Conservation (phyloP, 2,888 invertebrate genomes). For the Morpho deidamia region DNA sequence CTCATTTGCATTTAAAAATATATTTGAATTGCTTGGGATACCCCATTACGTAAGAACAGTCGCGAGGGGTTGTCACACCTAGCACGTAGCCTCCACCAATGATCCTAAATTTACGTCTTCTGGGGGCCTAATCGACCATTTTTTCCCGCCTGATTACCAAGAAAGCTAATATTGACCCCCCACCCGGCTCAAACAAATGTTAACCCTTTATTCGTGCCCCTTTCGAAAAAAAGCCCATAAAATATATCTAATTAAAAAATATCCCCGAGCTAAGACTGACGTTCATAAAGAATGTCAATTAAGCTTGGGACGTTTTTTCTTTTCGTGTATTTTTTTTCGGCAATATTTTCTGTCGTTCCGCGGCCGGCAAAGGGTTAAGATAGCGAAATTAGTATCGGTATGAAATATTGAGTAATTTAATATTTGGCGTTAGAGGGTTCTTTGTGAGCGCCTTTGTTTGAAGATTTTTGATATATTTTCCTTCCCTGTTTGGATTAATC, state of each 20-base stretch:
- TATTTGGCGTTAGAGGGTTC: slow-evolving; percentile 49
- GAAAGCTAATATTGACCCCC: slow-evolving; percentile 74
- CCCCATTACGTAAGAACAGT: slow-evolving; percentile 47
- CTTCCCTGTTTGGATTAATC: slow-evolving; percentile 42
- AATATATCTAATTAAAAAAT: slow-evolving; percentile 81
- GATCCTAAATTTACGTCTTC: slow-evolving; percentile 73
- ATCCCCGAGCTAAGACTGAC: slow-evolving; percentile 76
- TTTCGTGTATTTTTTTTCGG: slow-evolving; percentile 33
- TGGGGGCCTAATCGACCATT: slow-evolving; percentile 75
- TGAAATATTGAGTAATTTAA: slow-evolving; percentile 78
- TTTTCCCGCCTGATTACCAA: slow-evolving; percentile 76
- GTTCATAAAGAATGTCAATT: slow-evolving; percentile 80
- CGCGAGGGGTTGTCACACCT: slow-evolving; percentile 38
- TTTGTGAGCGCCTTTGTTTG: slow-evolving; percentile 33
- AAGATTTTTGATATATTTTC: slow-evolving; percentile 27
- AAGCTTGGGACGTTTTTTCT: slow-evolving; percentile 67
- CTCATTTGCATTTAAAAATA: slow-evolving; percentile 25
- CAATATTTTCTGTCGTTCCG: slow-evolving; percentile 66
- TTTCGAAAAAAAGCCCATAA: slow-evolving; percentile 76
- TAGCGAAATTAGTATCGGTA: slow-evolving; percentile 77
- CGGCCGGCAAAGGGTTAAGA: slow-evolving; percentile 73
- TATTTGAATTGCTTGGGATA: slow-evolving; percentile 41
- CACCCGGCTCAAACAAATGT: slow-evolving; percentile 70
- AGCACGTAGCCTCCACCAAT: slow-evolving; percentile 59
- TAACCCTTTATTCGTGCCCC: slow-evolving; percentile 75